Evolutionary conservation across 2,888 invertebrate genomes (phyloP).

Genomic region (Alcis repandata): DNA sequence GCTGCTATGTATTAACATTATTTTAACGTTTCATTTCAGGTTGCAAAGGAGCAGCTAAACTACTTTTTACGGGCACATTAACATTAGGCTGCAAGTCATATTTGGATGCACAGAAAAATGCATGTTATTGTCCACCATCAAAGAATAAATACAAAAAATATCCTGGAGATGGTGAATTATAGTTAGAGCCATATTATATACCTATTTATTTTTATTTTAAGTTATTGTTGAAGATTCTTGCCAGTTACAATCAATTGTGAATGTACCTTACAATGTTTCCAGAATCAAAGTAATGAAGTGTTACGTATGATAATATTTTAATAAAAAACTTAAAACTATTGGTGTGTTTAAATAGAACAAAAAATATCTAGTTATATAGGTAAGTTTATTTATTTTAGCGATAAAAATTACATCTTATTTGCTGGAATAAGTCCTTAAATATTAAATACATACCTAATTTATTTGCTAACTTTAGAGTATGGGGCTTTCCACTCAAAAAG

Average conservation of each 20-base stretch:
- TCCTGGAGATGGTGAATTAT: conserved; percentile 76
- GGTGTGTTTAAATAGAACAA: conserved; percentile 39
- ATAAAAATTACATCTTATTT: conserved; percentile 79
- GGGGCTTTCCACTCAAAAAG: conserved; percentile 63
- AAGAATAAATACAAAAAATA: conserved; percentile 84
- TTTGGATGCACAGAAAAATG: conserved; percentile 92
- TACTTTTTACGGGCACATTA: conserved; percentile 94
- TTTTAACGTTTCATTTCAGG: conserved; percentile 80
- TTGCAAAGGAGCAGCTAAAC: conserved; percentile 94
- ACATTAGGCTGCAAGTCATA: conserved; percentile 95
- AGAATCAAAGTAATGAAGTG: background rate
- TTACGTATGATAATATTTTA: background rate
- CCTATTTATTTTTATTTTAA: conserved; percentile 17
- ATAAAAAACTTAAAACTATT: background rate
- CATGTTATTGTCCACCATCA: conserved; percentile 91
- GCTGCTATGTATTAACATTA: too few relatives aligned
- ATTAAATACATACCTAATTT: conserved; percentile 76
- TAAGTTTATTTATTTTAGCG: conserved; percentile 69
- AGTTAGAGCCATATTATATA: conserved; percentile 24
- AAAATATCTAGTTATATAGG: conserved; percentile 46
- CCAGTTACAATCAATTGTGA: background rate
- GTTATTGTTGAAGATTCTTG: background rate
- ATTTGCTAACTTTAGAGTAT: conserved; percentile 76
- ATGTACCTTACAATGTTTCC: background rate
- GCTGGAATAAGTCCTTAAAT: conserved; percentile 71